Base-by-base conservation (phyloP, 2,113 vertebrate genomes). In the Lethenteron camtschaticum region DNA sequence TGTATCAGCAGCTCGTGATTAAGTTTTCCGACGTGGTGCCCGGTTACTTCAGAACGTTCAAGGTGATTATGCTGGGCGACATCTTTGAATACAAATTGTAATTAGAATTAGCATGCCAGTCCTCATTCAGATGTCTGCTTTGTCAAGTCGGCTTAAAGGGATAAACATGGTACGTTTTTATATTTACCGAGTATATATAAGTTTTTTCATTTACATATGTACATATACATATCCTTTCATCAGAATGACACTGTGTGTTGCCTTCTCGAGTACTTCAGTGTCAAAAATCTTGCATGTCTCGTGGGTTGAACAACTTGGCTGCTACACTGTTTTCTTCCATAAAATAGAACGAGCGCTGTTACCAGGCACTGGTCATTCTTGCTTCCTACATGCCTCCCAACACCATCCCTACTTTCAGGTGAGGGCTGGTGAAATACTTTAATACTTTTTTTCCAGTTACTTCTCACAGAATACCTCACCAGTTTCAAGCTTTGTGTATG, bases 401-500 rank as follows among this genome's bases (percentile, higher is more conserved):
- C 12, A 70, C 84, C 2, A 78, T 90, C 73, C 86, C 86, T 69
- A 77, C 82, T 1, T 92, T 96, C 83, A 95, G 90, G 92, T 96
- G 80, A 60, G 75, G 68, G 41, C 41, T 41, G 5, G 41, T 41
- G 41, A 41, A 41, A 41, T 41, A 41, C 41, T 41, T 41, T 8
- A 56, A 9, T 41, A 56, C 14, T 70, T 70, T 24, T 12, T 9
- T 13, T 20, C 59, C 59, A 41, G 59, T 24, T 2, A n/a, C 56
- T 24, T 70, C 14, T 7, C 63, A 16, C 9, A 12, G 41, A 70
- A 70, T 13, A 20, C 68, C 57, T 68, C 55, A 73, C 18, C 12
- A 55, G 59, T 73, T 13, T 70, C 58, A 71, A 24, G 57, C 58
- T 24, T 66, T 24, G 11, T 11, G 68, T 11, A 13, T 68, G 13